Conservation (phyloP, 1,140 invertebrate genomes). For the Pararge aegeria region DNA sequence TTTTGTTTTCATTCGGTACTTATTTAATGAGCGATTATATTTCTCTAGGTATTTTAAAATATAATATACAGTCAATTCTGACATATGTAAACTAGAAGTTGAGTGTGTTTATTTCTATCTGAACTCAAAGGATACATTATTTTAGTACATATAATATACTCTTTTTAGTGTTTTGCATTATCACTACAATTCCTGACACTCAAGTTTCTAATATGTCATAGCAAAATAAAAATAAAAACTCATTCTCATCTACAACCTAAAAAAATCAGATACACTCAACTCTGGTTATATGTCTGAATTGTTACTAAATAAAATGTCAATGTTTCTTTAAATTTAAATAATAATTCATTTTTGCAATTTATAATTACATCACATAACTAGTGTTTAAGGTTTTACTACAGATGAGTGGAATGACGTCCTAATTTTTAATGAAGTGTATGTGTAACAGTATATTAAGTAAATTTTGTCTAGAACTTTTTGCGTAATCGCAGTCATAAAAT, state of each 20-base stretch:
- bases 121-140: no score
- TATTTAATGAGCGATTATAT: slow-evolving; percentile 8
- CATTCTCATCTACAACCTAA: no score
- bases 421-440: background rate
- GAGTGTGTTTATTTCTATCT: no score
- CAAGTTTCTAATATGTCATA: no score
- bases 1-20: slow-evolving; percentile 35
- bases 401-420: slow-evolving; percentile 18
- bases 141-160: no score
- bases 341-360: slow-evolving; percentile 14
- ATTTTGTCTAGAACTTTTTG: no score
- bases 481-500: background rate
- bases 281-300: background rate
- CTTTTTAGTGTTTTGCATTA: no score
- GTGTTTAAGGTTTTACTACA: slow-evolving; percentile 14
- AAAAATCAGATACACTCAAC: background rate
- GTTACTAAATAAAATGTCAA: background rate
- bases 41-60: slow-evolving; percentile 14
- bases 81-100: background rate
- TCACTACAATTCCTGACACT: no score
- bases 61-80: slow-evolving; percentile 5
- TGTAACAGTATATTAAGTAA: no score
- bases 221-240: no score
- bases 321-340: background rate
- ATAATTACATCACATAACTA: slow-evolving; percentile 19